Percentiles rank a stretch among this genome's conserved stretches.
Conservation (phyloP, 2,888 invertebrate genomes). For the Drosophila crucigera region DNA sequence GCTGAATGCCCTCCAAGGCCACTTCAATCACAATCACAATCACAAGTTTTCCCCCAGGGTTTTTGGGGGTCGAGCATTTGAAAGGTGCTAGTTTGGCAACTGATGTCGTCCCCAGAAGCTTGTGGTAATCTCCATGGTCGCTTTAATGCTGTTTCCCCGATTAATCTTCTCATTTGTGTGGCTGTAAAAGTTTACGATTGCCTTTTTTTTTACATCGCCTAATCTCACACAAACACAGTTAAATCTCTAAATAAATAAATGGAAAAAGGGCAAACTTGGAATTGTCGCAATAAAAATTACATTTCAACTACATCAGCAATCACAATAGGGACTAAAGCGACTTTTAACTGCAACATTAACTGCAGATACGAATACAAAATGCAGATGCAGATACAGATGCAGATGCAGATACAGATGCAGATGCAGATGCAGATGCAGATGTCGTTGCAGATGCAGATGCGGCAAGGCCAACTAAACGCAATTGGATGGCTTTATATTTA, state of each 20-base stretch:
- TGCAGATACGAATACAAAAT: slow-evolving; percentile 15
- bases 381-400: slow-evolving; percentile 2
- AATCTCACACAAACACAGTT: background rate
- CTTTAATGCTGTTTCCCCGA: slow-evolving; percentile 1
- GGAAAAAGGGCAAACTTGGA: slow-evolving; percentile 24
- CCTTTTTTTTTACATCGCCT: slow-evolving; percentile 2
- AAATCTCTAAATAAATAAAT: background rate
- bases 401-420: slow-evolving; percentile 15
- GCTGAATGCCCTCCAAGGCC: background rate
- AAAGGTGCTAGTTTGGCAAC: background rate
- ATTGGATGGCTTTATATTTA: background rate
- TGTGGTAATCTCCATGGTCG: slow-evolving; percentile 1
- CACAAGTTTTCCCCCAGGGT: background rate
- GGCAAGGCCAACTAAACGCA: slow-evolving; percentile 5
- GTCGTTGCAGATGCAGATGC: background rate
- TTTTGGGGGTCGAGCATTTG: background rate
- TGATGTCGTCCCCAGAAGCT: background rate
- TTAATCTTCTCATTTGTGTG: slow-evolving; percentile 6
- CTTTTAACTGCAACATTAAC: background rate
- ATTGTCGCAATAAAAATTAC: slow-evolving; percentile 49
- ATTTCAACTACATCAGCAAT: slow-evolving; percentile 30
- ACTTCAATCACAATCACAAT: slow-evolving; percentile 1
- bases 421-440: slow-evolving; percentile 3
- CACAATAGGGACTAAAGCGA: slow-evolving; percentile 2
- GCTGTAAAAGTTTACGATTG: background rate